phyloP scores from a whole-genome alignment of 1,140 invertebrate genomes.

The Drosophila tsacasi region DNA sequence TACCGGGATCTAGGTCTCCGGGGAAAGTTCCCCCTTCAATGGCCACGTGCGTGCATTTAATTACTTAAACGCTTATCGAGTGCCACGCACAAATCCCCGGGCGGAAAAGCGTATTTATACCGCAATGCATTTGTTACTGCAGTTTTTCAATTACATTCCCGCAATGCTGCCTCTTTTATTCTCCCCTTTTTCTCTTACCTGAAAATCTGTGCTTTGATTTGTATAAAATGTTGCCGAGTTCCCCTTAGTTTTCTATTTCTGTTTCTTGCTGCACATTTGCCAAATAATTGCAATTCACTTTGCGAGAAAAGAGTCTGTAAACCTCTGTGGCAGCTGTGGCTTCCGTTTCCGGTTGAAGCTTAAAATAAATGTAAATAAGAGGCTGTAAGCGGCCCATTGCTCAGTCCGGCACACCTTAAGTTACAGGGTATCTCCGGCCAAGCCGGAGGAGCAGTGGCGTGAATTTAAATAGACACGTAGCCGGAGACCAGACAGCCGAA shows the following conservation, averaged over 20 bases:
- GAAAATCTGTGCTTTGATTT: constrained; percentile 60
- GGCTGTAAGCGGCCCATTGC: background rate
- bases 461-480: constrained; percentile 61
- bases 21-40: constrained; percentile 2
- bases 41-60: constrained; percentile 45
- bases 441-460: constrained; percentile 3
- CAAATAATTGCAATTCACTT: constrained; percentile 72
- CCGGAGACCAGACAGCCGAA: constrained; percentile 37
- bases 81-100: constrained; percentile 27
- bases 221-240: constrained; percentile 57
- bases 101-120: background rate
- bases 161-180: background rate
- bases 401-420: background rate
- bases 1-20: no score
- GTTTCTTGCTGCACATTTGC: constrained; percentile 35
- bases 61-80: constrained; percentile 64
- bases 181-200: background rate
- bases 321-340: background rate
- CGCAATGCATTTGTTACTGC: constrained; percentile 25
- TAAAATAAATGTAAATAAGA: constrained; percentile 9
- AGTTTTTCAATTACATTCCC: constrained; percentile 29
- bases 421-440: constrained; percentile 31
- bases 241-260: background rate
- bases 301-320: constrained; percentile 12
- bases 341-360: constrained; percentile 1